These are phyloP conservation scores for Carcinoscorpius rotundicauda DNA, from an alignment of 1,140 invertebrate species.

Conservation along the genomic window DNA sequence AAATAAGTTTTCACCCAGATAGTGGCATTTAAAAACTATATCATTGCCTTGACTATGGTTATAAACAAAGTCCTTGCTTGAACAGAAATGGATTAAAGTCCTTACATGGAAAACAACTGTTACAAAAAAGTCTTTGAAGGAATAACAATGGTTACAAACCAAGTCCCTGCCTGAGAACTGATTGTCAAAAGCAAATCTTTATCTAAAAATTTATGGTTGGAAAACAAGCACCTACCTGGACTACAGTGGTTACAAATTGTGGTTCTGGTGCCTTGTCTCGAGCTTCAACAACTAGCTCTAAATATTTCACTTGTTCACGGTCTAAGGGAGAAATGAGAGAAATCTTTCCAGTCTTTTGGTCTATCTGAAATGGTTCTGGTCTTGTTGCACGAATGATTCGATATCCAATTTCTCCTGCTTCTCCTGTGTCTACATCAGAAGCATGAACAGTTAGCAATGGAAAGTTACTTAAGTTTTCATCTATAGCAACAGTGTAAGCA, in stretches of 20 bases:
- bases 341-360: slow-evolving; percentile 78
- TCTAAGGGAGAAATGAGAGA: slow-evolving; percentile 84
- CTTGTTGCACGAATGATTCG: slow-evolving; percentile 17
- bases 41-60: no score
- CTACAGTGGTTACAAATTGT: slow-evolving; percentile 25
- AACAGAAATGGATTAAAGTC: no score
- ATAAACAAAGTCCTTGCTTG: no score
- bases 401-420: slow-evolving; percentile 21
- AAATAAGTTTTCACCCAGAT: no score
- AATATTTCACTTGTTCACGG: slow-evolving; percentile 81
- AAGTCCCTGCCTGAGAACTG: no score
- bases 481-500: slow-evolving; percentile 24
- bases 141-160: no score
- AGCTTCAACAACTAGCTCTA: slow-evolving; percentile 85
- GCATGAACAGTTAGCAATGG: slow-evolving; percentile 23
- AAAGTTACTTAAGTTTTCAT: slow-evolving; percentile 26
- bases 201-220: no score
- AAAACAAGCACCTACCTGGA: slow-evolving; percentile 12
- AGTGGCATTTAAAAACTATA: no score
- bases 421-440: slow-evolving; percentile 22
- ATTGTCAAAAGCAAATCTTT: no score
- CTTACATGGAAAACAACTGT: no score
- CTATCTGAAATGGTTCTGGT: slow-evolving; percentile 59
- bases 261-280: slow-evolving; percentile 34
- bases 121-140: no score